Evolutionary conservation across 2,113 vertebrate genomes (phyloP).

Genomic region (Phainopepla nitens): DNA sequence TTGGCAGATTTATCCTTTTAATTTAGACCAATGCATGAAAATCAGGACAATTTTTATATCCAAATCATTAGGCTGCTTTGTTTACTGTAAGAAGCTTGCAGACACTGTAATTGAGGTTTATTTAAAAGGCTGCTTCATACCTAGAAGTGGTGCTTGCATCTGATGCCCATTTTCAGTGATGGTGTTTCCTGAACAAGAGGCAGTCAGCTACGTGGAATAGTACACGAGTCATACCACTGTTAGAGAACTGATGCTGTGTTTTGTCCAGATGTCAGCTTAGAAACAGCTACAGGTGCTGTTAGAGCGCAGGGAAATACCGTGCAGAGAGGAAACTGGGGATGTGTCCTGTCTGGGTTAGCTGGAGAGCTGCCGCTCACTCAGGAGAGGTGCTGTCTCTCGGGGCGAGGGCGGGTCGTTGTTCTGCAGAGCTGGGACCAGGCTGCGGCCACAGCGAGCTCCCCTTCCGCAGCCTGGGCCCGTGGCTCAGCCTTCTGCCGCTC

Average conservation of each 20-base stretch:
- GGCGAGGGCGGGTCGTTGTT: rapidly evolving
- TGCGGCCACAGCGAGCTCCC: rapidly evolving
- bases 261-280: not conserved
- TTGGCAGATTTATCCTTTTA: not conserved
- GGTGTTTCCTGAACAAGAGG: not conserved
- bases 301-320: not conserved
- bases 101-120: not conserved
- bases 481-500: not conserved
- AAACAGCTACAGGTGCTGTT: not conserved
- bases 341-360: not conserved
- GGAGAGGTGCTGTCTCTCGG: rapidly evolving
- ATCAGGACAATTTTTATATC: not conserved
- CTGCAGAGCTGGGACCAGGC: rapidly evolving
- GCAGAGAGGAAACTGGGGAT: not conserved
- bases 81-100: not conserved
- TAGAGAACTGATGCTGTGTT: not conserved
- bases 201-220: no score
- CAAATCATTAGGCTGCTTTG: not conserved
- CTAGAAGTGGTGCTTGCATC: not conserved
- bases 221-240: rapidly evolving
- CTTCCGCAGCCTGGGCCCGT: rapidly evolving
- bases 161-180: not conserved
- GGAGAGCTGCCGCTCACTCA: rapidly evolving
- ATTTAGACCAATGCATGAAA: not conserved
- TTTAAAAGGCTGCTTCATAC: not conserved